Percentiles rank a stretch among this genome's conserved stretches.
Conservation (phyloP, 1,140 invertebrate genomes). For the Oreohelix idahoensis region DNA sequence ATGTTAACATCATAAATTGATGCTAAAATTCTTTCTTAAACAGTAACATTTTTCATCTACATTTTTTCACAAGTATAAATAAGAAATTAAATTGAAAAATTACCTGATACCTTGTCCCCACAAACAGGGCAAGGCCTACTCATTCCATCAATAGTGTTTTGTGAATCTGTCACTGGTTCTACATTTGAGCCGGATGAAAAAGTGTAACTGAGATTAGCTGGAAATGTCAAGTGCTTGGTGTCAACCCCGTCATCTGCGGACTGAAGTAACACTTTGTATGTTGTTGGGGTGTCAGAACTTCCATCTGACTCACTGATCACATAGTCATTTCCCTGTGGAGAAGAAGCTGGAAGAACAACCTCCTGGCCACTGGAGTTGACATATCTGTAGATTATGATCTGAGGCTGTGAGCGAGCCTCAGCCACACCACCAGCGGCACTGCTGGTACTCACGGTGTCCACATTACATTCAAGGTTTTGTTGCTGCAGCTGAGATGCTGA, state of each 20-base stretch:
- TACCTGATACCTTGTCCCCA: slow-evolving; percentile 67
- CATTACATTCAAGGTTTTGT: neutral
- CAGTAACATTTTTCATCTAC: too few relatives aligned
- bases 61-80: too few relatives aligned
- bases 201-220: neutral
- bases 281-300: slow-evolving; percentile 10
- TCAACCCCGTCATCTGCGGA: neutral
- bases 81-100: neutral
- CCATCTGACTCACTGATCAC: slow-evolving; percentile 31
- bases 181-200: neutral
- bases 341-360: slow-evolving; percentile 41
- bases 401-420: slow-evolving; percentile 31
- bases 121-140: slow-evolving; percentile 60
- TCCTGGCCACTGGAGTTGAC: slow-evolving; percentile 41
- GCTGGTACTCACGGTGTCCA: neutral
- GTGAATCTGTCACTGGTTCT: slow-evolving; percentile 31
- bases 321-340: slow-evolving; percentile 52
- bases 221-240: slow-evolving; percentile 7
- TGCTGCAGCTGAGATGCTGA: slow-evolving; percentile 16
- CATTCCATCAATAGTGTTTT: slow-evolving; percentile 37
- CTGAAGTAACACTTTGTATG: slow-evolving; percentile 34
- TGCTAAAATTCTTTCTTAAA: too few relatives aligned
- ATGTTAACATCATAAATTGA: too few relatives aligned
- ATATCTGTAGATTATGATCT: slow-evolving; percentile 56
- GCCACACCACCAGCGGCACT: neutral